Evolutionary conservation across 1,140 invertebrate genomes (phyloP), one percentile per base, ranked within the genome.

Genomic region (Trichonephila inaurata): DNA sequence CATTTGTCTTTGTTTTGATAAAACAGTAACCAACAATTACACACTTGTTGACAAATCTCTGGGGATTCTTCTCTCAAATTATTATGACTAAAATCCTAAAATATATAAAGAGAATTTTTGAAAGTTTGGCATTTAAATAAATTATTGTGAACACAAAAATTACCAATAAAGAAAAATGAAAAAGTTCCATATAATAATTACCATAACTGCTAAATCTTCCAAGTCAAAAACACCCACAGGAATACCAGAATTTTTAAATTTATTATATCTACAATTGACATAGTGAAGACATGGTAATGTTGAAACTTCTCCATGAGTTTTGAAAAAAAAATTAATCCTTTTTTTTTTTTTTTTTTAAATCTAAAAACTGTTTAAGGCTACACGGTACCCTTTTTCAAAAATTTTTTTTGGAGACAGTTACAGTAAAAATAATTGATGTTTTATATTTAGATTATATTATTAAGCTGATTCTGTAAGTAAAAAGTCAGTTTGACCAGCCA

Each of bases 191-290:
- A 10, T 51, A 51, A 51, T 33, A 85, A 86, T 95, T 95, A 96
- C 96, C 92, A 99, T 96, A 7, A 99, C 99, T 64, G 98, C 99
- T 14, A 99, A 96, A 95, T 99, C 99, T 95, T 99, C 98, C 93
- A 99, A 96, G 82, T 97, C 97, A 96, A 99, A 99, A 51, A 99
- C 96, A 95, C 99, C 98, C 6, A 97, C 96, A 10, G 99, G 99
- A 91, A 99, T 97, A 5, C 98, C 98, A 94, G 97, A 98, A 94
- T 97, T 98, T 96, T 98, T 98, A 10, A 99, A 97, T 95, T 98
- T 97, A 96, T 99, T 99, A 95, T 99, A 97, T 51, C 99, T 97
- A 94, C 99, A 97, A 96, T 99, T 99, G 21, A 99, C 96, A 1
- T 95, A 96, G 90, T 99, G 97, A 40, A 99, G 96, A 95, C 98